Evolutionary conservation across 35 echinoderm and acorn worm genomes (phyloP).

Genomic region (Apostichopus californicus): DNA sequence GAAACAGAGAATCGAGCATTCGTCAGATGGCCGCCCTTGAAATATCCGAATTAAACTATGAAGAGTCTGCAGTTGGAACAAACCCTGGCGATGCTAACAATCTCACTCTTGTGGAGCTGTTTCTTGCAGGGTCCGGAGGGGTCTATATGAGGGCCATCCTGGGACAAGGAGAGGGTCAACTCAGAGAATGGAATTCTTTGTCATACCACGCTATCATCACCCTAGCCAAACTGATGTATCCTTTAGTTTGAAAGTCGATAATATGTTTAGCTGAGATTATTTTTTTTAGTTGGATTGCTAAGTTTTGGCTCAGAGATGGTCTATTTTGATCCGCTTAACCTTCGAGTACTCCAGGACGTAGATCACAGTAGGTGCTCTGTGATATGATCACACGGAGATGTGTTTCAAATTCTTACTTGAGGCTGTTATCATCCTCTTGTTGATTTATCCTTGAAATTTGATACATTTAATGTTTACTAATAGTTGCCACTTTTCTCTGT

Average conservation of each 20-base stretch:
- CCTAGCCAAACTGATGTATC: constrained; percentile 88
- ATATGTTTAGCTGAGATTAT: too few relatives aligned
- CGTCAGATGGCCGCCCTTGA: constrained; percentile 90
- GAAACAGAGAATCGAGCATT: constrained; percentile 67
- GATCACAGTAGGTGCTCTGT: too few relatives aligned
- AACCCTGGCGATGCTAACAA: neutral
- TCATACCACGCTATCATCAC: constrained; percentile 60
- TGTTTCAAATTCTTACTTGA: too few relatives aligned
- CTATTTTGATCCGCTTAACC: too few relatives aligned
- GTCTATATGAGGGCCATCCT: constrained; percentile 70
- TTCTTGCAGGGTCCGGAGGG: constrained; percentile 80
- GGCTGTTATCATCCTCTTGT: too few relatives aligned
- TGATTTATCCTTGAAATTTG: too few relatives aligned
- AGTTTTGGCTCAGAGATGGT: too few relatives aligned
- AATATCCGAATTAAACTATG: constrained; percentile 52
- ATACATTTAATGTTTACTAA: too few relatives aligned
- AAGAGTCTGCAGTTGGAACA: neutral
- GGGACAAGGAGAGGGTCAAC: constrained; percentile 40
- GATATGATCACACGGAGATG: too few relatives aligned
- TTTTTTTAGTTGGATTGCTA: too few relatives aligned
- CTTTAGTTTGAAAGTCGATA: constrained; percentile 45
- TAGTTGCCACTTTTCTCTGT: too few relatives aligned
- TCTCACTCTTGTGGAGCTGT: constrained; percentile 77
- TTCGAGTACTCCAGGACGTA: too few relatives aligned
- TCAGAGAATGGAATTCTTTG: constrained; percentile 47